Evolutionary conservation across 2,797 vertebrate genomes (phyloP).

Genomic region (Lithobates pipiens): DNA sequence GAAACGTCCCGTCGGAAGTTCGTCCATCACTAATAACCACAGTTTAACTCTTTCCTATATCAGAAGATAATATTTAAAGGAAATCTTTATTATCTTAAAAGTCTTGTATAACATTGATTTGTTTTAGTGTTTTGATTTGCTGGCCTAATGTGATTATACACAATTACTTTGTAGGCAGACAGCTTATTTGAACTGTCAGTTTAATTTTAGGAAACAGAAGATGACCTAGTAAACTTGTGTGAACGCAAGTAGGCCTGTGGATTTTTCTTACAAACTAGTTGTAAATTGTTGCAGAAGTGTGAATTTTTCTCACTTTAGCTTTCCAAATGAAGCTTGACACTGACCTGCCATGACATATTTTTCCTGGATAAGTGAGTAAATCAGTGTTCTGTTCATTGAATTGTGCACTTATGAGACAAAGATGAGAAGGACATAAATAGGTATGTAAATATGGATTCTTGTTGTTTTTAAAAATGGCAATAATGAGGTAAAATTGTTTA

Average conservation of each 20-base stretch:
- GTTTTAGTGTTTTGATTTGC: conserved; percentile 14
- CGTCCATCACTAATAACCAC: no score
- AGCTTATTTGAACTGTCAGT: conserved; percentile 47
- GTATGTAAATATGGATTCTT: conserved; percentile 10
- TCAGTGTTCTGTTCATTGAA: conserved; percentile 41
- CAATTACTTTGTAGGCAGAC: conserved; percentile 36
- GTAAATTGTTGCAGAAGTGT: conserved; percentile 25
- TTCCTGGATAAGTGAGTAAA: conserved; percentile 51
- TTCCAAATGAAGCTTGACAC: conserved; percentile 55
- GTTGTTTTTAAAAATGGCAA: conserved; percentile 8
- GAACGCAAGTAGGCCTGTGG: conserved; percentile 45
- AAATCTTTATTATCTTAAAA: conserved; percentile 4
- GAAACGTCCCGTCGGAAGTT: no score
- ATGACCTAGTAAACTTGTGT: conserved; percentile 25
- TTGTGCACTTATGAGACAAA: conserved; percentile 55
- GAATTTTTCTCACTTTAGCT: not conserved
- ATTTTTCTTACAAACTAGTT: conserved; percentile 59
- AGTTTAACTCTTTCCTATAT: conserved; percentile 49
- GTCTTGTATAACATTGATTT: conserved; percentile 51
- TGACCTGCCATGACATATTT: conserved; percentile 55
- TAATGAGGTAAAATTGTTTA: not conserved
- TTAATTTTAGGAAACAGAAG: conserved; percentile 29
- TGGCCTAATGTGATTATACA: conserved; percentile 55
- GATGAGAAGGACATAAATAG: conserved; percentile 52
- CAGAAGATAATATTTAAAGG: conserved; percentile 21